A percentile compares a stretch with the other conserved stretches of the same genome.
Conservation (phyloP, 2,888 invertebrate species). For the Brenthis hecate region DNA sequence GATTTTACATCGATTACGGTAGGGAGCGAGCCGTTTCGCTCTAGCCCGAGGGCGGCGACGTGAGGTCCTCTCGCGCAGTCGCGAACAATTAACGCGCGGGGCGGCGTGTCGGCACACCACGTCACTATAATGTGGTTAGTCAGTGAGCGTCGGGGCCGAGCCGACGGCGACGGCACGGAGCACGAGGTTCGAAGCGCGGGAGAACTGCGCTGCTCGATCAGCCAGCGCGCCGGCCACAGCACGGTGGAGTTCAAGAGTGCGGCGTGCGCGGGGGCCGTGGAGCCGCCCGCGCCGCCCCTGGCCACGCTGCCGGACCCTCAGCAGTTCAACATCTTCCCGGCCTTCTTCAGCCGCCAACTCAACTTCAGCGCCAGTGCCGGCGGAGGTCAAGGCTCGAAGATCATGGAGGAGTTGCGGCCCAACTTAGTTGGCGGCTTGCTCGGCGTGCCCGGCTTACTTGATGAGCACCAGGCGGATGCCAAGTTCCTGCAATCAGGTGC, state of each 20-base stretch:
- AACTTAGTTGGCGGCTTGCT: constrained; percentile 90
- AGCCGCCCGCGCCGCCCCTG: constrained; percentile 80
- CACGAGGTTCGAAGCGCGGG: constrained; percentile 69
- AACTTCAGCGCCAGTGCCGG: constrained; percentile 89
- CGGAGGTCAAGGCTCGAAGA: constrained; percentile 87
- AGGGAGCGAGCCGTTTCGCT: constrained; percentile 70
- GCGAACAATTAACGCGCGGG: constrained; percentile 80
- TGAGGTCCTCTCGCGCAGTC: constrained; percentile 74
- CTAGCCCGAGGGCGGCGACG: constrained; percentile 71
- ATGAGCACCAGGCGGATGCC: constrained; percentile 86
- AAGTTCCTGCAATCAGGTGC: constrained; percentile 80
- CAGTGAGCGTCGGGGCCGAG: constrained; percentile 84
- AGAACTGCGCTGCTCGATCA: constrained; percentile 74
- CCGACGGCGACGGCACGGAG: constrained; percentile 78
- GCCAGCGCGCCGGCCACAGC: constrained; percentile 83
- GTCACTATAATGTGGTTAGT: constrained; percentile 85
- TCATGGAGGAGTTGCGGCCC: constrained; percentile 94
- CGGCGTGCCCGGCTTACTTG: constrained; percentile 89
- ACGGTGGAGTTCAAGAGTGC: constrained; percentile 93
- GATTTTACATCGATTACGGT: constrained; percentile 77
- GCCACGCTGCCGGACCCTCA: constrained; percentile 86
- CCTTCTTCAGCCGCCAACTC: constrained; percentile 93
- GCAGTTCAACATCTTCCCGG: constrained; percentile 95
- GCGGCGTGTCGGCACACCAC: constrained; percentile 70
- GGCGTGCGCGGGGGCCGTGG: constrained; percentile 84